A percentile compares a stretch with the other conserved stretches of the same genome.
phyloP scores from a whole-genome alignment of 2,888 invertebrate genomes.

The Microdon myrmicae region DNA sequence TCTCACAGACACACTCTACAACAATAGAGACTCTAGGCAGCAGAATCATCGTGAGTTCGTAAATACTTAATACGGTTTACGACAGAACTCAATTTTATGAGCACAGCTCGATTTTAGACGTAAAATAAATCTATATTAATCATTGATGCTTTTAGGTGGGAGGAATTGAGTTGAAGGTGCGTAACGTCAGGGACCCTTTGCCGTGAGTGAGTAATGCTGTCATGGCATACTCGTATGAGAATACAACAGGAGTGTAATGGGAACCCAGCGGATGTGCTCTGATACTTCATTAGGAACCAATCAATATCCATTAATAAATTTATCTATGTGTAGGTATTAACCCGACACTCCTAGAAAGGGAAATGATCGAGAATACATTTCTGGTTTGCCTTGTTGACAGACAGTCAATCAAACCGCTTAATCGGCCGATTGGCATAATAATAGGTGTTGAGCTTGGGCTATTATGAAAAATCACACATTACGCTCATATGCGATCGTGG shows the following conservation, averaged over 20 bases:
- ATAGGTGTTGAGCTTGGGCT: too few relatives aligned
- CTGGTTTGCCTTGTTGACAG: slow-evolving; percentile 15
- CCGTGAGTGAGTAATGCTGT: slow-evolving; percentile 2
- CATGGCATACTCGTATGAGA: slow-evolving; percentile 14
- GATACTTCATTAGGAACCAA: slow-evolving; percentile 38
- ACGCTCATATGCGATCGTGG: too few relatives aligned
- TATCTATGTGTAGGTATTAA: slow-evolving; percentile 13
- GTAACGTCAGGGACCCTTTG: background rate
- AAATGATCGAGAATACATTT: slow-evolving; percentile 9
- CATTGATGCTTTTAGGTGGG: slow-evolving; percentile 28
- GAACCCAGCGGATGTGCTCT: too few relatives aligned
- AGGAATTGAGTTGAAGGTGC: slow-evolving; percentile 22
- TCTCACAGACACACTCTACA: too few relatives aligned
- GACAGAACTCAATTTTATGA: slow-evolving; percentile 11
- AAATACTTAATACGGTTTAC: slow-evolving; percentile 26
- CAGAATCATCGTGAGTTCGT: slow-evolving; percentile 35
- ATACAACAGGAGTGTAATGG: too few relatives aligned
- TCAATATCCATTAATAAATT: slow-evolving; percentile 42
- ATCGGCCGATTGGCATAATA: slow-evolving; percentile 39
- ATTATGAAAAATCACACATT: too few relatives aligned
- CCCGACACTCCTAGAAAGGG: slow-evolving; percentile 26
- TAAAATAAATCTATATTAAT: slow-evolving; percentile 10
- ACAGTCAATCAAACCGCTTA: slow-evolving; percentile 32
- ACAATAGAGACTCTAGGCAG: too few relatives aligned
- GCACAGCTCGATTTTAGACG: slow-evolving; percentile 7